Percentiles rank a stretch among this genome's conserved stretches.
Evolutionary conservation across 2,888 invertebrate genomes (phyloP).

Genomic region (Luperina nickerlii): DNA sequence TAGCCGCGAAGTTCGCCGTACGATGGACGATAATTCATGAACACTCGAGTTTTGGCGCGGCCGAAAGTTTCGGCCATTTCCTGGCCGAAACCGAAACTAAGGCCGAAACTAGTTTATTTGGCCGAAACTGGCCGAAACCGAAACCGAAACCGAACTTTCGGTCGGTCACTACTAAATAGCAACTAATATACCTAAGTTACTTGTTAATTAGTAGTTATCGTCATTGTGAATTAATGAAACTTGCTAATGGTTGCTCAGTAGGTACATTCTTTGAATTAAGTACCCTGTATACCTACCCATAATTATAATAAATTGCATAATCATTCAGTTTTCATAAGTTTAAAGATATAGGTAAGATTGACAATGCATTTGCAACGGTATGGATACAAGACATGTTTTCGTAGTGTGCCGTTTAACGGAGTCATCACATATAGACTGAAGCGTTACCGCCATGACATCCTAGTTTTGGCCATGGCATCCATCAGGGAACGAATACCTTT

Average conservation of each 20-base stretch:
- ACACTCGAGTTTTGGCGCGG: too few species aligned
- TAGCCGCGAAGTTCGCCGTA: too few species aligned
- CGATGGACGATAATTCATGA: too few species aligned
- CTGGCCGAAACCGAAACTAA: too few species aligned
- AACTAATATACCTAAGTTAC: background rate
- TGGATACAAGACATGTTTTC: background rate
- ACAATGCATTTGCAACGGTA: background rate
- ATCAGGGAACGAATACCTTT: background rate
- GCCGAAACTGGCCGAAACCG: too few species aligned
- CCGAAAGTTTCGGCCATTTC: too few species aligned
- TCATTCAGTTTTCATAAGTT: background rate
- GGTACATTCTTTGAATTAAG: conserved; percentile 1
- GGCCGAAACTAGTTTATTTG: too few species aligned
- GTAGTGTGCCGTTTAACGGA: background rate
- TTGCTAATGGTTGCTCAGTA: background rate
- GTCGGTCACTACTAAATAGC: too few species aligned
- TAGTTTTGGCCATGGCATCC: background rate
- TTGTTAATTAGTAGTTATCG: conserved; percentile 20
- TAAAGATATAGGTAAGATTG: background rate
- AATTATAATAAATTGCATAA: background rate
- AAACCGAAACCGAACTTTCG: too few species aligned
- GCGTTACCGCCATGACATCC: background rate
- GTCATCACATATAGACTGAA: background rate
- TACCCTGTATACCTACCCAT: conserved; percentile 1
- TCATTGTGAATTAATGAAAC: conserved; percentile 16